Conservation (phyloP, 1,140 invertebrate genomes). For the Drosophila hydei region DNA sequence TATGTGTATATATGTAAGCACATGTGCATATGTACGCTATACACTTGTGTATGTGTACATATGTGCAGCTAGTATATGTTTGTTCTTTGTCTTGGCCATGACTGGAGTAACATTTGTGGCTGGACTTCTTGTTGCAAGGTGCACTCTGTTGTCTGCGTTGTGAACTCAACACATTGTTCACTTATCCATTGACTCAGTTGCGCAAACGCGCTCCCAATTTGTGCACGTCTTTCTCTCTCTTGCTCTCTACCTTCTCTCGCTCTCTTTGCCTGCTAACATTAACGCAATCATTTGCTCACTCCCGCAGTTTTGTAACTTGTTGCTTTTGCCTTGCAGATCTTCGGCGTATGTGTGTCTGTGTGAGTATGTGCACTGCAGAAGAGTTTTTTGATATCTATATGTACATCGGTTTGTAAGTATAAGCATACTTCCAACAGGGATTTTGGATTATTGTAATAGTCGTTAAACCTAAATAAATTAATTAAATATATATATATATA, state of each 20-base stretch:
- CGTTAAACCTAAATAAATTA: too few species aligned
- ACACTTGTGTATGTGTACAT: background rate
- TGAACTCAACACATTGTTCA: slow-evolving; percentile 27
- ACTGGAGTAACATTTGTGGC: slow-evolving; percentile 31
- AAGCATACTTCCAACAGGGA: too few species aligned
- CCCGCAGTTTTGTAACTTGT: slow-evolving; percentile 32
- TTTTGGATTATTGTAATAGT: too few species aligned
- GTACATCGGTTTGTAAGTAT: too few species aligned
- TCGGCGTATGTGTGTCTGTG: background rate
- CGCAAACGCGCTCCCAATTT: slow-evolving; percentile 43
- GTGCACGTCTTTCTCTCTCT: background rate
- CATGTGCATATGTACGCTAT: background rate
- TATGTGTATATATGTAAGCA: background rate
- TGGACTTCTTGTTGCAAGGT: slow-evolving; percentile 23
- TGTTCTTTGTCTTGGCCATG: slow-evolving; percentile 68
- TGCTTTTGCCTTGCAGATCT: slow-evolving; percentile 45
- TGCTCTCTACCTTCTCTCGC: slow-evolving; percentile 1
- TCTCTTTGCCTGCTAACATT: background rate
- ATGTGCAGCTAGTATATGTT: slow-evolving; percentile 21
- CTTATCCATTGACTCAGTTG: slow-evolving; percentile 43
- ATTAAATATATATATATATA: too few species aligned
- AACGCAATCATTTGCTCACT: slow-evolving; percentile 5
- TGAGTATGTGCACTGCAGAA: slow-evolving; percentile 4
- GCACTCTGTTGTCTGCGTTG: slow-evolving; percentile 27
- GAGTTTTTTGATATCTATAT: too few species aligned